Base-by-base conservation (phyloP, 2,888 invertebrate genomes). In the Acleris literana region DNA sequence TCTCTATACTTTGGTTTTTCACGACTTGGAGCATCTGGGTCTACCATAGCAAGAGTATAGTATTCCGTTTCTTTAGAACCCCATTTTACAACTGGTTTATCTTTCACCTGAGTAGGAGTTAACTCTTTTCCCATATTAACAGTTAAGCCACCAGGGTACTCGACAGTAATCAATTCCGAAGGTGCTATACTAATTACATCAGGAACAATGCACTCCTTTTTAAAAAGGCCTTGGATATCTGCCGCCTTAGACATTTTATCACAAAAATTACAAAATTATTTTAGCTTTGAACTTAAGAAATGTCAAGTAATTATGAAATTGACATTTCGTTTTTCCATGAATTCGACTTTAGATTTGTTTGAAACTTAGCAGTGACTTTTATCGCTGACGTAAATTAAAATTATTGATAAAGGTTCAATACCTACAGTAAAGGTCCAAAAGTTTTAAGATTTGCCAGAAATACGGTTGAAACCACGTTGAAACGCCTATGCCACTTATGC, bases 11-110 rank as follows among this genome's bases (percentile, higher is more conserved):
- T 95, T 0, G 96, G 96, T 63, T 94, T 93, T 70, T 93, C 90
- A 39, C 96, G 93, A 74, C 95, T 95, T 5, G 96, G 96, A 1
- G 96, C 96, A 87, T 97, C 97, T 4, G 96, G 96, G 85, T 97
- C 96, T 0, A 92, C 86, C 93, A 94, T 92, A 29, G 89, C 90
- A 22, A 94, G 74, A 1, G 96, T 95, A 81, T 97, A 97, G 73
- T 94, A 95, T 68, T 89, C 85, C 60, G 85, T 83, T 17, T 90
- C 80, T 68, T 95, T 94, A 2, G 92, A 92, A 1, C 94, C 90
- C 95, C 95, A 97, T 63, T 90, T 90, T 5, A 97, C 93, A 0
- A 82, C 81, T 0, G 97, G 97, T 59, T 87, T 88, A 78, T 96
- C 94, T 84, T 96, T 94, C 0, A 96, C 96, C 80, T 95, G 94